These are phyloP conservation scores for Sebastes nivosus DNA, from an alignment of 2,797 vertebrate species.

Conservation along the genomic window DNA sequence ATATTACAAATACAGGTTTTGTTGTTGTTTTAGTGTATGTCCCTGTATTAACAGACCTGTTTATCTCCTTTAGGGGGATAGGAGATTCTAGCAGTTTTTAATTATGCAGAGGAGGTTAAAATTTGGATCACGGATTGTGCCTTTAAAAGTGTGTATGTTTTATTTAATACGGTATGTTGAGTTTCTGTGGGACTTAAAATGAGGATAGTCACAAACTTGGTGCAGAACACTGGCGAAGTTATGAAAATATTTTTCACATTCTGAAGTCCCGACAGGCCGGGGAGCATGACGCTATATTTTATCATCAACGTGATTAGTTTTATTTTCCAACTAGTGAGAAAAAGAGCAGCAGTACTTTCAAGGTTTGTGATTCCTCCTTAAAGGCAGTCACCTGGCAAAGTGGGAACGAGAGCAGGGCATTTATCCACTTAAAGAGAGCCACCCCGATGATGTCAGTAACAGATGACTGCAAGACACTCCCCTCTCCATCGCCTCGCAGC, in stretches of 20 bases:
- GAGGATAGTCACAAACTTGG: slow-evolving; percentile 30
- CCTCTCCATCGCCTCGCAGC: slow-evolving; percentile 63
- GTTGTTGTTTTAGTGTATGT: not conserved
- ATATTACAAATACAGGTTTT: not conserved
- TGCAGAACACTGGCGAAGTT: slow-evolving; percentile 44
- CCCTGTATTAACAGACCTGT: not conserved
- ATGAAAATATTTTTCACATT: slow-evolving; percentile 53
- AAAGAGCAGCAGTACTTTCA: slow-evolving; percentile 68
- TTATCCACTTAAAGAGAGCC: slow-evolving; percentile 81
- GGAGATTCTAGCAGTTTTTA: not conserved
- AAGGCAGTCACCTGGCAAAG: slow-evolving; percentile 85
- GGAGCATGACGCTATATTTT: slow-evolving; percentile 56
- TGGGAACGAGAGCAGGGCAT: slow-evolving; percentile 78
- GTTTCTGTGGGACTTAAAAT: slow-evolving; percentile 7
- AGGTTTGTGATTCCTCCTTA: slow-evolving; percentile 80
- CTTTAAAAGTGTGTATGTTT: not conserved
- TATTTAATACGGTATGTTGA: not conserved
- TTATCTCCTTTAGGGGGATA: not conserved
- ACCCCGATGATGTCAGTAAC: slow-evolving; percentile 78
- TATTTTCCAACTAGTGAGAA: slow-evolving; percentile 64
- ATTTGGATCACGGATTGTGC: not conserved
- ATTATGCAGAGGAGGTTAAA: not conserved
- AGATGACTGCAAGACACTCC: slow-evolving; percentile 75
- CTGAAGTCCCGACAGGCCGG: slow-evolving; percentile 44
- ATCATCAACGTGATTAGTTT: slow-evolving; percentile 73